A percentile compares a stretch with the other conserved stretches of the same genome.
phyloP scores from a whole-genome alignment of 2,113 vertebrate genomes.

The Orcinus orca region DNA sequence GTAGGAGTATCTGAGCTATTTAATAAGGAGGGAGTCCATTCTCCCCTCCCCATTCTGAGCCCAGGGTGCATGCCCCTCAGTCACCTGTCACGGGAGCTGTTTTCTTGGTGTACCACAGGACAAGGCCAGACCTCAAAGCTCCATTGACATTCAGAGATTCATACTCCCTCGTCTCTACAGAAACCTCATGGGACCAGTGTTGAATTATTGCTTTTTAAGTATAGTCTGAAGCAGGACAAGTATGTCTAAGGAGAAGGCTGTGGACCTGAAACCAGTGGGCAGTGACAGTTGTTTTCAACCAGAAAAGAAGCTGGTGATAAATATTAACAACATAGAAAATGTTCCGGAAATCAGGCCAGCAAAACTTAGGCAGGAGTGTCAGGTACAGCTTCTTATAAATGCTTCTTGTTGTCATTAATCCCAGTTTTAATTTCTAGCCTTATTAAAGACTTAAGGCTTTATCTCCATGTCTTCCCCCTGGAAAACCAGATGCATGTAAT shows the following conservation, averaged over 20 bases:
- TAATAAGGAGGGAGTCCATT: accelerated
- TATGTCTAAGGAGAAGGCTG: background rate
- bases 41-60: accelerated
- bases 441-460: conserved; percentile 78
- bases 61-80: accelerated
- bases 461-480: conserved; percentile 55
- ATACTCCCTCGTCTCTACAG: background rate
- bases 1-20: background rate
- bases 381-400: background rate
- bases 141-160: background rate
- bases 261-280: background rate
- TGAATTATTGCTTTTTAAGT: background rate
- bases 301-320: background rate
- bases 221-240: background rate
- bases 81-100: background rate
- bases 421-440: conserved; percentile 71
- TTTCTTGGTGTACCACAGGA: background rate
- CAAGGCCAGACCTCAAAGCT: background rate
- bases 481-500: conserved; percentile 67
- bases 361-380: background rate
- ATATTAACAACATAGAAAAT: background rate
- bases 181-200: accelerated
- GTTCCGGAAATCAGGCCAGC: conserved; percentile 5
- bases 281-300: background rate
- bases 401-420: conserved; percentile 51